phyloP scores from a whole-genome alignment of 2,113 vertebrate species.

The Uria aalge region DNA sequence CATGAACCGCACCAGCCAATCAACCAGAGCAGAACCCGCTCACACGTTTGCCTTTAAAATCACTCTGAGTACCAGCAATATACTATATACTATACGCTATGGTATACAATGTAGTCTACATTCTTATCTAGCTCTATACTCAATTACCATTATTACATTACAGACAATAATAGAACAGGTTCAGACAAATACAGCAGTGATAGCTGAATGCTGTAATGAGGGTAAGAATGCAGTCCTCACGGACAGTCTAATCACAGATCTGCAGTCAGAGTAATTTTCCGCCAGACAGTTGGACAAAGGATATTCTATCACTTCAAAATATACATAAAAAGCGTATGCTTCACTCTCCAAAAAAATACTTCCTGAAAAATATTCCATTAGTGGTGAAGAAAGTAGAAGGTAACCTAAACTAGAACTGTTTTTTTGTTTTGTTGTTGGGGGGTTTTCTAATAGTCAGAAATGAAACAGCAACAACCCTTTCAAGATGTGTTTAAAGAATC shows the following conservation, averaged over 20 bases:
- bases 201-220: neutral
- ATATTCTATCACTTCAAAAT: neutral
- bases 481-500: neutral
- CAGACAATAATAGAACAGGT: neutral
- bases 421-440: neutral
- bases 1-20: rapidly evolving
- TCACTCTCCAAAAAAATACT: neutral
- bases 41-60: neutral
- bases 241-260: neutral
- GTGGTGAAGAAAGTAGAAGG: neutral
- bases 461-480: neutral
- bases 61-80: neutral
- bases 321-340: neutral
- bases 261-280: neutral
- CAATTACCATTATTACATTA: neutral
- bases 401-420: neutral
- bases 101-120: neutral
- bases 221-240: neutral
- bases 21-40: neutral
- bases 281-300: neutral
- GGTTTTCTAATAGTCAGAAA: neutral
- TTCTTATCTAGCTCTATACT: neutral
- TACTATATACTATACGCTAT: neutral
- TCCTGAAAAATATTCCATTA: neutral
- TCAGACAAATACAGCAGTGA: neutral